Evolutionary conservation across 2,888 invertebrate species (phyloP), one percentile per base, ranked within the genome.

Genomic region (Eutolmus rufibarbis): DNA sequence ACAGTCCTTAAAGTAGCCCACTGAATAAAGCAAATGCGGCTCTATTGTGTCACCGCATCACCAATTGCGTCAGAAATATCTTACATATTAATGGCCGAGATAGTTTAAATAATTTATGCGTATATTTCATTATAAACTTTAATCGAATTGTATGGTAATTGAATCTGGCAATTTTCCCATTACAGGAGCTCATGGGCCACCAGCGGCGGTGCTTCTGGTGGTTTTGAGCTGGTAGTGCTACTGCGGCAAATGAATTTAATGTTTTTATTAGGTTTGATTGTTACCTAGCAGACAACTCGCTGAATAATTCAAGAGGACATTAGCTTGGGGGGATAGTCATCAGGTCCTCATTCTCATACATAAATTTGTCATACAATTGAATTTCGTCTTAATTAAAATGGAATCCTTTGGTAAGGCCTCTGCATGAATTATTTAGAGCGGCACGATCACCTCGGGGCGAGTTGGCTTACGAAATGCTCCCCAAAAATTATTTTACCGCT

Each of bases 331-430:
- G 78, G 78, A 40, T 78, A 37, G 78, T 78, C 78, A 78, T 78
- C 78, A 40, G 56, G 31, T 43, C 81, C 51, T 81, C 31, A 34
- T 81, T 46, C 46, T 81, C 81, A 46, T 81, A 81, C 81, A 81
- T 76, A 76, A 76, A 76, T 87, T 87, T 87, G 86, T 86, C 79
- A 86, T 86, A 81, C 79, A 87, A 87, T 87, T 86, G 86, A 86
- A 79, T 81, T 76, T 34, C 74, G 78, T 79, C 86, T 87, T 87
- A 87, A 87, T 87, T 87, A 87, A 86, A 87, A 81, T 57, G 23
- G 86, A 87, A 87, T 87, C 87, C 87, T 86, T 87, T 79, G 87
- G 87, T 86, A 86, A 74, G 37, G 76, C 74, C 51, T 81, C 86
- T 51, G n/a, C 85, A 87, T 87, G 87, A 87, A 87, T 87, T 81